Percentiles rank a stretch among this genome's conserved stretches.
Conservation (phyloP, 2,113 vertebrate genomes). For the Carlito syrichta region DNA sequence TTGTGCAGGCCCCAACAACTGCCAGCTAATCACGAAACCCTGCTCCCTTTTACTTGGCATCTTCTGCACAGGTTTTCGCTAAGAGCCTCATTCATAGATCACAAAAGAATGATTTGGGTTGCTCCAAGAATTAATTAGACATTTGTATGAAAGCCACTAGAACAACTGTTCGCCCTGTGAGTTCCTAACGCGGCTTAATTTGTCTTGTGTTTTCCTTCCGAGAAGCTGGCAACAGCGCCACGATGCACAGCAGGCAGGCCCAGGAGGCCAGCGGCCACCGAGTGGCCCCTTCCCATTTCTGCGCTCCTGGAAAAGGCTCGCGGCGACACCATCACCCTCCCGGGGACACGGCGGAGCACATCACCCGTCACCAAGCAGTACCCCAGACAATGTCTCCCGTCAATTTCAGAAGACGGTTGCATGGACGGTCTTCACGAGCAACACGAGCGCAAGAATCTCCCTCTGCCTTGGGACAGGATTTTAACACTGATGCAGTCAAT, state of each 20-base stretch:
- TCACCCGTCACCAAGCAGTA: conserved; percentile 74
- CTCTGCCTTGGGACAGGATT: background rate
- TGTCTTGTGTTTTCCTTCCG: conserved; percentile 82
- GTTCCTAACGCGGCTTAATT: conserved; percentile 85
- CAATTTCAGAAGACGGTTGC: conserved; percentile 70
- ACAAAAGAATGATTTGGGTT: conserved; percentile 85
- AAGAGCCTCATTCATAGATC: conserved; percentile 80
- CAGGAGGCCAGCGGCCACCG: conserved; percentile 79
- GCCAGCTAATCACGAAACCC: conserved; percentile 79
- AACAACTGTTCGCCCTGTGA: conserved; percentile 84
- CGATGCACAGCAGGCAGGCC: conserved; percentile 80
- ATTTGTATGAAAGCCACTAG: conserved; percentile 82
- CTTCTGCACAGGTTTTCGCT: conserved; percentile 77
- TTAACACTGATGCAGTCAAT: background rate
- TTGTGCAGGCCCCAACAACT: conserved; percentile 73
- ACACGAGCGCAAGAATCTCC: conserved; percentile 53
- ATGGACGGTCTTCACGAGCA: conserved; percentile 59
- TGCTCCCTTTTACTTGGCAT: conserved; percentile 73
- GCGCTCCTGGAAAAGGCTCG: conserved; percentile 78
- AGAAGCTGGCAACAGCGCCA: conserved; percentile 81
- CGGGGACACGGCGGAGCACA: conserved; percentile 79
- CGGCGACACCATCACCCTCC: conserved; percentile 72
- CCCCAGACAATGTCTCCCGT: conserved; percentile 73
- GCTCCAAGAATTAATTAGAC: conserved; percentile 84
- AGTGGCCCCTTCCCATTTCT: conserved; percentile 83